phyloP scores from a whole-genome alignment of 2,113 vertebrate genomes.

The Loxodonta africana region DNA sequence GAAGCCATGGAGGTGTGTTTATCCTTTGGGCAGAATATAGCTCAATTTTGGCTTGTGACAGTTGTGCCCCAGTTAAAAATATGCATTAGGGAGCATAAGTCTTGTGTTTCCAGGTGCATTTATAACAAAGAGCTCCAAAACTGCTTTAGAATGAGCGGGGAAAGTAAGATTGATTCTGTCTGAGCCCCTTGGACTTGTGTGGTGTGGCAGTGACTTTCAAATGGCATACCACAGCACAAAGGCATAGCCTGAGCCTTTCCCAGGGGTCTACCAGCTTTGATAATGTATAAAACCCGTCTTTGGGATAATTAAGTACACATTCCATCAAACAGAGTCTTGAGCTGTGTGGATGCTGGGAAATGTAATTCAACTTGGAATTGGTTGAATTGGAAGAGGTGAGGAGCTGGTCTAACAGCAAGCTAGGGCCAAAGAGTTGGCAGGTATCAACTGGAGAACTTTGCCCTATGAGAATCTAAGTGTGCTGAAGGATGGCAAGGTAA shows the following conservation, averaged over 20 bases:
- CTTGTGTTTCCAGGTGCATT: background rate
- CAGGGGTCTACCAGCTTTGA: background rate
- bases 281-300: background rate
- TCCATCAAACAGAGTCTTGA: background rate
- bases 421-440: background rate
- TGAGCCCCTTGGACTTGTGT: background rate
- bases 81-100: background rate
- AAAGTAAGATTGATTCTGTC: accelerated
- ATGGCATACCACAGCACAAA: background rate
- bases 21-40: background rate
- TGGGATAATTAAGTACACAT: background rate
- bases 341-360: background rate
- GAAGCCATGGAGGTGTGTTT: background rate
- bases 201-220: background rate
- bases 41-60: background rate
- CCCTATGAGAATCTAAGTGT: background rate
- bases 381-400: background rate
- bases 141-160: background rate
- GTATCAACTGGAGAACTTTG: background rate
- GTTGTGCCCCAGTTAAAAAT: background rate
- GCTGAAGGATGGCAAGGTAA: background rate
- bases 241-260: background rate
- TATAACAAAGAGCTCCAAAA: background rate
- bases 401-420: background rate
- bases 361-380: background rate